phyloP scores from a whole-genome alignment of 2,113 vertebrate species.

The Microtus ochrogaster region DNA sequence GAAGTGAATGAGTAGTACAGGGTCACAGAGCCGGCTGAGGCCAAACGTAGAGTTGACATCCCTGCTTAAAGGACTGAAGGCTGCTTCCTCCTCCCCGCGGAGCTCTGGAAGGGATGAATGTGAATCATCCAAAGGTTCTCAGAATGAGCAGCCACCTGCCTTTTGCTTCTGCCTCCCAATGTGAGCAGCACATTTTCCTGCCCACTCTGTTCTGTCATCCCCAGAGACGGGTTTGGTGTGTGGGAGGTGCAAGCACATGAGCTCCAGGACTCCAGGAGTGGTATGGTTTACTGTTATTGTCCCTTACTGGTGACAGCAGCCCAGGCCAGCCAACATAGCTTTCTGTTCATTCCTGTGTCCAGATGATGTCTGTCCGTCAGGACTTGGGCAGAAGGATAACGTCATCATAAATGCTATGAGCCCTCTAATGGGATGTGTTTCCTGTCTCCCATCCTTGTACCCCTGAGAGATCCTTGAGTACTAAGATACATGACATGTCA shows the following conservation, averaged over 20 bases:
- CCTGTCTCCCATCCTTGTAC: background rate
- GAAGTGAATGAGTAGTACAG: background rate
- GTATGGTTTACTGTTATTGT: background rate
- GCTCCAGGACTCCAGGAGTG: background rate
- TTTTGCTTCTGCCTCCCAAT: slow-evolving; percentile 5
- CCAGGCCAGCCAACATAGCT: background rate
- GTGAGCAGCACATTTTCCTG: slow-evolving; percentile 54
- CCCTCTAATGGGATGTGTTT: background rate
- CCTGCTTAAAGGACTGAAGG: background rate
- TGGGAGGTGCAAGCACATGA: slow-evolving; percentile 19
- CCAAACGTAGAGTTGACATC: background rate
- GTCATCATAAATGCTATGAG: rapidly evolving
- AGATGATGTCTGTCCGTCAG: background rate
- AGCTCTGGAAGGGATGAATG: background rate
- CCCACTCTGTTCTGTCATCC: background rate
- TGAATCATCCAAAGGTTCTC: background rate
- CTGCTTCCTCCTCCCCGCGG: rapidly evolving
- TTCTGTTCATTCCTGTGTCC: background rate
- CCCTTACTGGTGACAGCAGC: background rate
- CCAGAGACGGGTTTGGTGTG: background rate
- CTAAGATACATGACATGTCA: background rate
- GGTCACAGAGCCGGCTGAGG: background rate
- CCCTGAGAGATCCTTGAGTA: background rate
- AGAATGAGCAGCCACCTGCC: slow-evolving; percentile 18
- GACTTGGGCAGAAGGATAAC: rapidly evolving